Evolutionary conservation across 23 tunicate species (phyloP), one percentile per base, ranked within the genome.

Genomic region (Styela plicata): DNA sequence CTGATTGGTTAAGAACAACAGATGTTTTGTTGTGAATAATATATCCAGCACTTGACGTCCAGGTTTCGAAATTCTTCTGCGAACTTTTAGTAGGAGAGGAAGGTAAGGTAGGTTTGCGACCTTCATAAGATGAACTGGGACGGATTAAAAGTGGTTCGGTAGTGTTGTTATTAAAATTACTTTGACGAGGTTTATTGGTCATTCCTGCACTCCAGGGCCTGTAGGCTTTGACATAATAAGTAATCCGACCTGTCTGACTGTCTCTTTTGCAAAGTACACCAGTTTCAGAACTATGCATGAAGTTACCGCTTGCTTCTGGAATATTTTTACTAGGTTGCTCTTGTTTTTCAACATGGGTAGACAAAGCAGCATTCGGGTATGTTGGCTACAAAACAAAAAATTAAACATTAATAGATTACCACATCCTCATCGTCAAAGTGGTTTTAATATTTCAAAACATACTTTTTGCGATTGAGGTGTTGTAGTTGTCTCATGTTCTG

Each of bases 161-260:
- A 34, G 36, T 32, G 5, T 33, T 30, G 24, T 71, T 33, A 17
- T 16, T 16, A 16, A 29, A 71, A 26, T 33, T 71, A 32, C 7
- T 71, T 29, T 30, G 35, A 18, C 16, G 34, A 3, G 77, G 16
- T 71, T 71, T 71, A 44, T 76, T 76, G 21, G 81, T 24, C 1
- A 76, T 44, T 23, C 65, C 36, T 0, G 96, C 89, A 69, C 96
- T 90, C 82, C 85, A 90, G 3, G 96, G 89, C 5, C 96, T 83
- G 63, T 69, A 90, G 0, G 96, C 74, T 66, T 90, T 90, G 57
- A 90, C 82, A 35, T 85, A 90, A 85, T 85, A 90, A 34, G 35
- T 85, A 20, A 80, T 71, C 5, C 77, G 77, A 17, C 77, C 77
- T 21, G 77, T 71, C 29, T 27, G 35, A 32, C 7, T 3, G 36